Conservation (phyloP, 2,797 vertebrate species). For the Synaphobranchus kaupii region DNA sequence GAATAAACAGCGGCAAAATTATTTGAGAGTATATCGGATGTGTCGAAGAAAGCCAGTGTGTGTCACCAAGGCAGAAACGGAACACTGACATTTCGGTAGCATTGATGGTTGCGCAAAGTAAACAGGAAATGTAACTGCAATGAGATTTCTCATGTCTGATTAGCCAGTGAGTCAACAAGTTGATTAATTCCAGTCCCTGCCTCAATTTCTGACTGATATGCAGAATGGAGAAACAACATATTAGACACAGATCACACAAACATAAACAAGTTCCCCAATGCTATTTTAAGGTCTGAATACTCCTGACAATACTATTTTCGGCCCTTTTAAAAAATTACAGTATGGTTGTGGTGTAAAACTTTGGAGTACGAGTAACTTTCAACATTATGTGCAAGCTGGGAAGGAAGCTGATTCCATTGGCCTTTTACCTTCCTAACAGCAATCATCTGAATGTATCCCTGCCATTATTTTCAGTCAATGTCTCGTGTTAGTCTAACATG, state of each 20-base stretch:
- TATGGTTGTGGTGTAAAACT: background rate
- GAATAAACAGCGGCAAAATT: background rate
- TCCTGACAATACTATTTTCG: background rate
- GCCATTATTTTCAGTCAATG: background rate
- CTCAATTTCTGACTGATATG: slow-evolving; percentile 5
- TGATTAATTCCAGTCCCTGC: background rate
- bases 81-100: background rate
- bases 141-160: background rate
- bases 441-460: background rate
- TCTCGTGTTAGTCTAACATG: too few relatives aligned
- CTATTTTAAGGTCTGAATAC: background rate
- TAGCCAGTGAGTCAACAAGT: background rate
- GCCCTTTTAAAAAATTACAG: background rate
- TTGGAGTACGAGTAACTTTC: background rate
- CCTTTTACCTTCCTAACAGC: background rate
- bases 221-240: slow-evolving; percentile 3
- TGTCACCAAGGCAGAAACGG: background rate
- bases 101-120: background rate
- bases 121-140: background rate
- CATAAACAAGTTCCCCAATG: background rate
- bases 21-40: background rate
- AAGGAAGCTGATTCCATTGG: background rate
- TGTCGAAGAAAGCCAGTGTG: background rate
- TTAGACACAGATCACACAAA: background rate
- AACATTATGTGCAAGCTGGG: background rate